Conservation (phyloP, 2,113 vertebrate genomes). For the Planiliza haematocheilus region DNA sequence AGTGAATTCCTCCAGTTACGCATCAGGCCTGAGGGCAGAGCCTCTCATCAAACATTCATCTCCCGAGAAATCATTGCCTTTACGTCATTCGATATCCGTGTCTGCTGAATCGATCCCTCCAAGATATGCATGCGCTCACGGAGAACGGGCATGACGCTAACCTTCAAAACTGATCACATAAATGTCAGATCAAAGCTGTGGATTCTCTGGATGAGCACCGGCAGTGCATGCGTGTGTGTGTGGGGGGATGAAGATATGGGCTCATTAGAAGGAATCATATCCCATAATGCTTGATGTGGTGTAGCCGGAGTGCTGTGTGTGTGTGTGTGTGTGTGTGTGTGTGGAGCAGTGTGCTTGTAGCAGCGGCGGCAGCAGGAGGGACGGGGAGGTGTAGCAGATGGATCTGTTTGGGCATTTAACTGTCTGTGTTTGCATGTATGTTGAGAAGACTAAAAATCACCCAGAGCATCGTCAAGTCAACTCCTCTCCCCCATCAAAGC, state of each 20-base stretch:
- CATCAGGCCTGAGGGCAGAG: slow-evolving; percentile 18
- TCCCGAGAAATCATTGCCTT: slow-evolving; percentile 33
- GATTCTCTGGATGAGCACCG: slow-evolving; percentile 21
- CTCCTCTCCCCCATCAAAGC: neutral
- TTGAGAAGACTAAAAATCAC: slow-evolving; percentile 30
- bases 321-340: slow-evolving; percentile 17
- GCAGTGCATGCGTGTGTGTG: neutral
- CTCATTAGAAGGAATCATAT: slow-evolving; percentile 63
- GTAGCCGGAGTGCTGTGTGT: slow-evolving; percentile 36
- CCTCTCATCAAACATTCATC: slow-evolving; percentile 43
- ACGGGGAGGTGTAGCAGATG: slow-evolving; percentile 51
- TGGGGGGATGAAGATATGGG: slow-evolving; percentile 43
- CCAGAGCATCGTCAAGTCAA: slow-evolving; percentile 1
- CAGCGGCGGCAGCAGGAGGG: slow-evolving; percentile 31
- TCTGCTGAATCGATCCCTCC: slow-evolving; percentile 12
- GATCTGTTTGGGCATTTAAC: slow-evolving; percentile 58
- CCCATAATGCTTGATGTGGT: slow-evolving; percentile 49
- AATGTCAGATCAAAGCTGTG: slow-evolving; percentile 64
- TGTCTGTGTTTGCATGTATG: slow-evolving; percentile 40
- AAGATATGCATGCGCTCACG: neutral
- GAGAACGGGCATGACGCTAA: neutral
- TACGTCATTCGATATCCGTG: slow-evolving; percentile 9
- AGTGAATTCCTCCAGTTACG: neutral
- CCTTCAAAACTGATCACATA: slow-evolving; percentile 39
- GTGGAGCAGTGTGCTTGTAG: slow-evolving; percentile 18